These are phyloP conservation scores for Polylopha cassiicola DNA, from an alignment of 2,888 invertebrate genomes.

Conservation along the genomic window DNA sequence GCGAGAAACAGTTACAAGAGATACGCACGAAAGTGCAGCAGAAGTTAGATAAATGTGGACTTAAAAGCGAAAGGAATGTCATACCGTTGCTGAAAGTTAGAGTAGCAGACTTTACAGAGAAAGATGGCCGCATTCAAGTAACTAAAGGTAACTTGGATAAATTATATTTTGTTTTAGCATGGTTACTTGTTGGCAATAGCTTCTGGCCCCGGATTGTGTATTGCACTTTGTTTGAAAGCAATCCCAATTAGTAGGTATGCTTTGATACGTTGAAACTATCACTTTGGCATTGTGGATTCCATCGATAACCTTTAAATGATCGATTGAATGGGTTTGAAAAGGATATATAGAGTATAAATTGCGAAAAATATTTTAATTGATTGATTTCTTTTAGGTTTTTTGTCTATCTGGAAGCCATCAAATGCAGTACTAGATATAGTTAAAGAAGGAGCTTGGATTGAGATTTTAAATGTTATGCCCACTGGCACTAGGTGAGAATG, in stretches of 20 bases:
- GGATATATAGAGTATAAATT: no score
- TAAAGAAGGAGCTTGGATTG: constrained; percentile 79
- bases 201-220: no score
- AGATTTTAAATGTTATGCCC: constrained; percentile 76
- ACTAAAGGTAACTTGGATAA: constrained; percentile 59
- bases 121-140: constrained; percentile 24
- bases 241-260: no score
- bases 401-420: constrained; percentile 84
- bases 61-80: constrained; percentile 42
- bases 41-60: constrained; percentile 36
- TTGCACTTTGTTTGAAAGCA: no score
- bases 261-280: no score
- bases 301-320: no score
- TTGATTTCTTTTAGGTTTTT: constrained; percentile 43
- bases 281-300: no score
- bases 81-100: constrained; percentile 53
- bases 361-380: constrained; percentile 8
- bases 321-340: no score
- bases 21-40: constrained; percentile 47
- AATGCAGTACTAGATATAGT: constrained; percentile 77
- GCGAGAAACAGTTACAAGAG: constrained; percentile 42
- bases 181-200: no score
- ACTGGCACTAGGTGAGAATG: constrained; percentile 59
- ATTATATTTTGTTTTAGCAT: no score
- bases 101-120: constrained; percentile 37